A percentile compares a stretch with the other conserved stretches of the same genome.
phyloP scores from a whole-genome alignment of 2,797 vertebrate genomes.

The Squalus acanthias region DNA sequence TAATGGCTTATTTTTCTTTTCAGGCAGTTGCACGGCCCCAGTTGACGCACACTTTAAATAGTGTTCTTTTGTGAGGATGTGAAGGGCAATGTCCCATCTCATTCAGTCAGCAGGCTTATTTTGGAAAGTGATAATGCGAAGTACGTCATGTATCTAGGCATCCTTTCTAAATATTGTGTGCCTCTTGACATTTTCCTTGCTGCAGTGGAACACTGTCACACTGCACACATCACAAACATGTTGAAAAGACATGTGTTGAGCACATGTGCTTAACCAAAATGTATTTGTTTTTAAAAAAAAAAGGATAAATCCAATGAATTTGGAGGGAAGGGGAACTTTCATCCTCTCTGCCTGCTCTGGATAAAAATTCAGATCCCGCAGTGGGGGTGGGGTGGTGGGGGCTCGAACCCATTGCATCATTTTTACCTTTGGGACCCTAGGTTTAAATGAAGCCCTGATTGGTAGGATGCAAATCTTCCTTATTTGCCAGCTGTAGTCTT shows the following conservation, averaged over 20 bases:
- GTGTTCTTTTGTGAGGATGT: neutral
- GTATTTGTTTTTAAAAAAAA: neutral
- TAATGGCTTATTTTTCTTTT: neutral
- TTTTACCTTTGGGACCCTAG: neutral
- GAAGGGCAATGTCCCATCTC: neutral
- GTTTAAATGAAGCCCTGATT: constrained; percentile 25
- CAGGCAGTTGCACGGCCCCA: neutral
- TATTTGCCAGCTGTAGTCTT: constrained; percentile 19
- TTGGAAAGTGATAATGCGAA: neutral
- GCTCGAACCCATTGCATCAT: neutral
- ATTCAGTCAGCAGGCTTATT: neutral
- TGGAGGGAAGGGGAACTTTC: neutral
- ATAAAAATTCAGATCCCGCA: neutral
- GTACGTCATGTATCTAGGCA: neutral
- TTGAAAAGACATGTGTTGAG: neutral
- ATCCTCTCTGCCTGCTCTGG: neutral
- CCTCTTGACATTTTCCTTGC: neutral
- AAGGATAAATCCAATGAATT: no score
- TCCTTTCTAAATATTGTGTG: neutral
- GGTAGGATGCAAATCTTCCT: neutral
- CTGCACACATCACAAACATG: neutral
- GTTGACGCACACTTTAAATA: neutral
- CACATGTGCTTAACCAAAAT: constrained; percentile 11
- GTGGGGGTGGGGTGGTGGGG: neutral
- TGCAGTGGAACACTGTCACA: neutral